A percentile compares a stretch with the other conserved stretches of the same genome.
These are phyloP conservation scores for Sisyra terminalis DNA, from an alignment of 2,888 invertebrate species.

Conservation along the genomic window DNA sequence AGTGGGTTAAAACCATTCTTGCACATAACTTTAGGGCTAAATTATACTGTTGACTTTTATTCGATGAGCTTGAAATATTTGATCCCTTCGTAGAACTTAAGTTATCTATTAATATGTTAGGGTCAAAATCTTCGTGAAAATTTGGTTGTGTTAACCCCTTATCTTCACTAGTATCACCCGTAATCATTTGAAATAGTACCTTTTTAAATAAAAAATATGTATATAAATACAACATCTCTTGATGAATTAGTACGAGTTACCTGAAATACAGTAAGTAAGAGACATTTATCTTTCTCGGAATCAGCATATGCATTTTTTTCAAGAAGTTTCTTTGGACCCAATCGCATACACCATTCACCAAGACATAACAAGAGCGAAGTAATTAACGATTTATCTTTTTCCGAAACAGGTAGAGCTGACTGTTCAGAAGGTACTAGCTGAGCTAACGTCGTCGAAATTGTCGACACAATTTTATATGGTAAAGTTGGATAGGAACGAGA, in stretches of 20 bases:
- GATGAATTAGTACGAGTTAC: conserved; percentile 25
- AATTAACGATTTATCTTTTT: conserved; percentile 53
- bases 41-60: conserved; percentile 30
- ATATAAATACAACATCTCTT: not conserved
- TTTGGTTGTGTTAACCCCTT: conserved; percentile 34
- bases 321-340: conserved; percentile 49
- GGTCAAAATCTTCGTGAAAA: conserved; percentile 51
- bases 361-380: conserved; percentile 74
- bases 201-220: conserved; percentile 18
- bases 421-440: conserved; percentile 25
- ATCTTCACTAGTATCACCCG: conserved; percentile 34
- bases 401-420: conserved; percentile 22
- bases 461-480: conserved; percentile 37
- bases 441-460: conserved; percentile 34
- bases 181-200: conserved; percentile 43
- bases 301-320: conserved; percentile 31
- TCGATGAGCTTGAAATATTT: conserved; percentile 29
- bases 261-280: conserved; percentile 55
- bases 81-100: conserved; percentile 27
- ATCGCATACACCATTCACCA: conserved; percentile 85
- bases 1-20: conserved; percentile 53
- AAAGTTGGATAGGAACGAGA: conserved; percentile 52
- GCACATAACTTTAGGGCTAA: conserved; percentile 39
- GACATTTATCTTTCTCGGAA: conserved; percentile 26
- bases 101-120: conserved; percentile 54